phyloP scores from a whole-genome alignment of 1,140 invertebrate species.

The Drosophila trapezifrons region DNA sequence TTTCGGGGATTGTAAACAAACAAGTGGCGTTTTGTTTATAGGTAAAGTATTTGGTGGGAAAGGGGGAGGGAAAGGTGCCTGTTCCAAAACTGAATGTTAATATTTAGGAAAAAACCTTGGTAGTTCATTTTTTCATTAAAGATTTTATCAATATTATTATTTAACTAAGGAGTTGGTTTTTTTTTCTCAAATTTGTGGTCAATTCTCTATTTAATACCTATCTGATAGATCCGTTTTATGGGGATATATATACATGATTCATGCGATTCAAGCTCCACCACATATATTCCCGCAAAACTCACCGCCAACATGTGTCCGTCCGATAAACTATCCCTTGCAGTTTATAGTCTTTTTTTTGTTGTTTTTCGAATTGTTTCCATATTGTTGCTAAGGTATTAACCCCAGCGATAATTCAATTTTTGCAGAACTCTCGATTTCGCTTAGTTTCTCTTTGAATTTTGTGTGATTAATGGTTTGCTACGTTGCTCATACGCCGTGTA shows the following conservation, averaged over 20 bases:
- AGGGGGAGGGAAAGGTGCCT: neutral
- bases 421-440: conserved; percentile 2
- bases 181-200: too few species aligned
- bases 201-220: too few species aligned
- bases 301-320: conserved; percentile 23
- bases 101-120: neutral
- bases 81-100: neutral
- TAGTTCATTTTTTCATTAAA: neutral
- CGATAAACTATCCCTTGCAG: conserved; percentile 7
- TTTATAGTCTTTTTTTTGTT: conserved; percentile 1
- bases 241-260: conserved; percentile 24
- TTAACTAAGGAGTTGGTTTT: neutral
- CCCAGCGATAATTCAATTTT: conserved; percentile 14
- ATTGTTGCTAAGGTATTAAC: conserved; percentile 16
- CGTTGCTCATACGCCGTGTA: conserved; percentile 26
- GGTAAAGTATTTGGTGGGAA: neutral
- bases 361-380: neutral
- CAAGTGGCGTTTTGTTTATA: conserved; percentile 52
- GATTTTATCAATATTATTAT: too few species aligned
- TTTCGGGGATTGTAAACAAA: conserved; percentile 61
- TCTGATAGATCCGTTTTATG: conserved; percentile 8
- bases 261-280: conserved; percentile 4
- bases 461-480: conserved; percentile 17
- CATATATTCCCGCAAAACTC: conserved; percentile 21
- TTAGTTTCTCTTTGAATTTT: conserved; percentile 1